phyloP scores from a whole-genome alignment of 2,888 invertebrate species.

The Ichneumoninae sp. region DNA sequence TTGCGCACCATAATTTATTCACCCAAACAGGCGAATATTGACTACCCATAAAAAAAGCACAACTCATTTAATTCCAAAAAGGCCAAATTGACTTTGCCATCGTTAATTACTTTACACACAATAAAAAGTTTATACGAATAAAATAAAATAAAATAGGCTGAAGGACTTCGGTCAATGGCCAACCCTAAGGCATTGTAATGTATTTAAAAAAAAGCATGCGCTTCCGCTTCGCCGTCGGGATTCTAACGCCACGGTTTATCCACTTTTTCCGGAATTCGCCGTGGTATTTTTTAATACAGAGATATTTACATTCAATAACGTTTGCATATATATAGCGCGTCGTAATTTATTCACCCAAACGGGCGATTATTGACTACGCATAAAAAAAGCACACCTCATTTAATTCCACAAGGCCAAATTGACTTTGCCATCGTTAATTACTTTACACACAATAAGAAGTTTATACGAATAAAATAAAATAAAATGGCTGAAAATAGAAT shows the following conservation, averaged over 20 bases:
- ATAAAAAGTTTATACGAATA: no score
- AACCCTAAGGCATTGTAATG: no score
- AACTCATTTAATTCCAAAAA: no score
- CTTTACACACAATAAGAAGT: no score
- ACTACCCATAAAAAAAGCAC: not conserved
- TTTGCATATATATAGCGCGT: not conserved
- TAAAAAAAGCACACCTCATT: not conserved
- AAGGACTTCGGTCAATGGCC: no score
- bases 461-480: no score
- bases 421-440: not conserved
- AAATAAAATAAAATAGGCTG: no score
- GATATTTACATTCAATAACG: conserved; percentile 34
- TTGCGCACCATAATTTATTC: not conserved
- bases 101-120: no score
- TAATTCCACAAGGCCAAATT: not conserved
- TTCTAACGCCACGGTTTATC: not conserved
- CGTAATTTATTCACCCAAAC: not conserved
- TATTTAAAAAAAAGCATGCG: not conserved
- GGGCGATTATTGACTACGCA: not conserved
- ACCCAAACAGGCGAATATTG: not conserved
- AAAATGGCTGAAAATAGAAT: no score
- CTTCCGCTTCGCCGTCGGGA: not conserved
- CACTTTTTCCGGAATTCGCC: conserved; percentile 1
- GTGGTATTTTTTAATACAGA: conserved; percentile 18
- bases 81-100: no score